Evolutionary conservation across 1,140 invertebrate species (phyloP).

Genomic region (Capitella teleta): DNA sequence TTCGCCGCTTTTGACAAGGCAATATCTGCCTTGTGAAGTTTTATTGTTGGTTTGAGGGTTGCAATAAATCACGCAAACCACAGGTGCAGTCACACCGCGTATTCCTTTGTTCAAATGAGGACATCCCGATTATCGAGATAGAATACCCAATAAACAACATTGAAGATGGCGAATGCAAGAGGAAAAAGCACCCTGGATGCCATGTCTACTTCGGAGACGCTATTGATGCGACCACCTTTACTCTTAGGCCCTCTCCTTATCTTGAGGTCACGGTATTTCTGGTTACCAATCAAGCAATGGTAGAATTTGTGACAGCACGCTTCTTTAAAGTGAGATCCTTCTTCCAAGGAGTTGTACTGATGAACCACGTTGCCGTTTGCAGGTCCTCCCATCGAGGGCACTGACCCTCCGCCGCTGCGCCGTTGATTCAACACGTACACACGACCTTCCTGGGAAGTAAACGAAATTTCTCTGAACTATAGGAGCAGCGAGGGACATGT

Average conservation of each 20-base stretch:
- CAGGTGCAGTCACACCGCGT: too few species aligned
- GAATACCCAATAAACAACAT: conserved; percentile 75
- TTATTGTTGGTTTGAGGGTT: too few species aligned
- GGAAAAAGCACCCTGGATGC: conserved; percentile 76
- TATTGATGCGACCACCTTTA: too few species aligned
- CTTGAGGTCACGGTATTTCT: not conserved
- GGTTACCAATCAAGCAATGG: conserved; percentile 1
- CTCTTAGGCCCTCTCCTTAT: not conserved
- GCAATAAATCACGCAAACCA: too few species aligned
- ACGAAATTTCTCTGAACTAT: not conserved
- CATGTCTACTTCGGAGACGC: conserved; percentile 52
- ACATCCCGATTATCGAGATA: too few species aligned
- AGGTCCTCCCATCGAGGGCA: not conserved
- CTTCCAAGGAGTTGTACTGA: too few species aligned
- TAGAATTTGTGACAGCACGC: not conserved
- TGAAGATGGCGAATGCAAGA: conserved; percentile 69
- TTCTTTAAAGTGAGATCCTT: not conserved
- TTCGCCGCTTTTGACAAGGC: too few species aligned
- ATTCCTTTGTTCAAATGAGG: too few species aligned
- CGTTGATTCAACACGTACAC: not conserved
- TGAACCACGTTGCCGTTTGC: too few species aligned
- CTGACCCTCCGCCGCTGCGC: not conserved
- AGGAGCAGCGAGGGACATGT: too few species aligned
- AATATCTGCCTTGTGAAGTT: too few species aligned
- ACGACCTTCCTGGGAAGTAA: not conserved